Evolutionary conservation across 2,113 vertebrate genomes (phyloP), one percentile per base, ranked within the genome.

Genomic region (Syngnathus typhle): DNA sequence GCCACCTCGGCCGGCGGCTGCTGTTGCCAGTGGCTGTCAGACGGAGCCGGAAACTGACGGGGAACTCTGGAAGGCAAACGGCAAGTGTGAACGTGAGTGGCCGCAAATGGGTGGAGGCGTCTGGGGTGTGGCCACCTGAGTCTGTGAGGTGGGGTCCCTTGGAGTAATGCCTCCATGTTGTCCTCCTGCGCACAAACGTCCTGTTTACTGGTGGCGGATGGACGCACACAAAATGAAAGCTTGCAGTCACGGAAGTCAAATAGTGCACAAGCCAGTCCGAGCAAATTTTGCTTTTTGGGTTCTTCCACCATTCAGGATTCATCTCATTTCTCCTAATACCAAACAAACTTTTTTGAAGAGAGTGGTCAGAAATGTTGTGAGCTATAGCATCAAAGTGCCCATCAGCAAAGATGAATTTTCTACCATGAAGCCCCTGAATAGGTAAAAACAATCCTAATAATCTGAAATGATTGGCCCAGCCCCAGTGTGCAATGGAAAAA

Each of bases 1-100:
- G 49, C 15, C 73, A 91, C 91, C 85, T 60, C 76, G 44, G 44
- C 44, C 5, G 87, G 67, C 0, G 82, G 2, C 67, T 88, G 88
- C 39, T 85, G 82, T 7, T 87, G 85, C 91, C 91, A 92, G 44
- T 86, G 88, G 72, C 87, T 83, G 60, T 63, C 79, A n/a, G 87
- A 78, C 75, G 88, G 83, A 61, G 79, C 76, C 59, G 87, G 84
- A 52, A 79, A 61, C 69, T 87, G 72, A 76, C 69, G 74, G 75
- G 88, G 89, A 72, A 86, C 75, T 82, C 89, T 91, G 74, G 65
- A 52, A 60, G 9, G 12, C 36, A 70, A 19, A 58, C 0, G 49
- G 1, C 10, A 12, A 54, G 11, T 4, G 39, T 2, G 11, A 55
- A 23, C 8, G 21, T 5, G 11, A 10, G 5, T 2, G 52, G n/a